Conservation (phyloP, 2,797 vertebrate species). For the Hippocampus kuda region DNA sequence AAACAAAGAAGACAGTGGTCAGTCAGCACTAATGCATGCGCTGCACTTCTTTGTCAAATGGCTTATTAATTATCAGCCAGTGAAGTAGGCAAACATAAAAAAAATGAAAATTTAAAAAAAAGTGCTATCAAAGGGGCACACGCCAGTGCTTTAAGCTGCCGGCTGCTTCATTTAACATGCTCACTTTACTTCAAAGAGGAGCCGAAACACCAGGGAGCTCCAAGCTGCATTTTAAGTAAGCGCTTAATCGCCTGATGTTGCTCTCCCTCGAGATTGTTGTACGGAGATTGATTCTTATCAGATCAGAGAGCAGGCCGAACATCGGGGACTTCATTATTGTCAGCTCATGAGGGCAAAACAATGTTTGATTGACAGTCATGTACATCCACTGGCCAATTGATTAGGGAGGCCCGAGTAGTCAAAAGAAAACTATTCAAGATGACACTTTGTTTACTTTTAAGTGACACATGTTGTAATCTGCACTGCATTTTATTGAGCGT, state of each 20-base stretch:
- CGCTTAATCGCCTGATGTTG: not conserved
- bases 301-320: not conserved
- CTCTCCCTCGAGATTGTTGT: not conserved
- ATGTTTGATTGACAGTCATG: not conserved
- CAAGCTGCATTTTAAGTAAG: slow-evolving; percentile 4
- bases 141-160: slow-evolving; percentile 9
- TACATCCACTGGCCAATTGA: not conserved
- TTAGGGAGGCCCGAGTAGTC: not conserved
- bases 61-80: slow-evolving; percentile 18
- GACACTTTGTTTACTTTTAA: not conserved
- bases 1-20: slow-evolving; percentile 8
- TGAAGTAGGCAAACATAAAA: slow-evolving; percentile 10
- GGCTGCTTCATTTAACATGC: slow-evolving; percentile 18
- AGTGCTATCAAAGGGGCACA: slow-evolving; percentile 20
- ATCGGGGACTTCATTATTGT: slow-evolving; percentile 5
- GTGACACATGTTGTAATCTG: not conserved
- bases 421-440: not conserved
- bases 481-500: not conserved
- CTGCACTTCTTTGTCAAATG: slow-evolving; percentile 11
- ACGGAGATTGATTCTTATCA: slow-evolving; percentile 2
- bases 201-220: slow-evolving; percentile 14
- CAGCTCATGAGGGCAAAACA: not conserved
- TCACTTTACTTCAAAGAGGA: slow-evolving; percentile 28
- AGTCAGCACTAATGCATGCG: not conserved
- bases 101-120: slow-evolving; percentile 5